Base-by-base conservation (phyloP, 2,888 invertebrate species). In the Caenorhabditis japonica region DNA sequence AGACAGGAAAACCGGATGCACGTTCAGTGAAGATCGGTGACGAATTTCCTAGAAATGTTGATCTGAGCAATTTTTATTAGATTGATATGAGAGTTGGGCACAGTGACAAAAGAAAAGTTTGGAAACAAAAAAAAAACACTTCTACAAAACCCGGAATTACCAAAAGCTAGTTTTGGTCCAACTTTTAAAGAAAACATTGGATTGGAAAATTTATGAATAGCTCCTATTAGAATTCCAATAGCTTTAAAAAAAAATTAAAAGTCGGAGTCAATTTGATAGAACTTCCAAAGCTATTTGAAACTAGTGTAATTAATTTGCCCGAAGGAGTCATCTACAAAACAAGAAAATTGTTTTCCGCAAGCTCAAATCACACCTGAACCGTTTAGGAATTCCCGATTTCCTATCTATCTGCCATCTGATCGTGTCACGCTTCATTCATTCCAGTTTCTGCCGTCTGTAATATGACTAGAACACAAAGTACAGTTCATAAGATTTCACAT, bases 401-500 rank as follows among this genome's bases (percentile, higher is more conserved):
- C 36, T 62, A 53, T 62, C 43, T 30, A 30, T 30, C 34, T 10
- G n/a, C 19, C 23, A 39, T 33, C 17, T 30, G 15, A 49, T 49
- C 49, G 33, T 34, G 21, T 47, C 47, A 15, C 55, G 44, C 15
- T 39, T 39, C 46, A 43, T 55, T 56, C 64, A 49, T 55, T 64
- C 64, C 64, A 56, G 64, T 64, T 61, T 49, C 47, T 47, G 25
- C 17, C 47, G 46, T 19, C 47, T 46, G 27, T 17, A 15, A 13
- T 17, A 15, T 1, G 55, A 56, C 49, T 64, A 56, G 41, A 64
- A 64, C 64, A 64, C 64, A 56, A 21, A 64, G 36, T 56, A 56
- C 55, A 47, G 3, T 39, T 15, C 17, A 15, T 4, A 39, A 17
- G 17, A 17, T n/a, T n/a, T n/a, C n/a, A n/a, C n/a, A n/a, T n/a